Conservation (phyloP, 1,140 invertebrate species). For the Bombus picipes region DNA sequence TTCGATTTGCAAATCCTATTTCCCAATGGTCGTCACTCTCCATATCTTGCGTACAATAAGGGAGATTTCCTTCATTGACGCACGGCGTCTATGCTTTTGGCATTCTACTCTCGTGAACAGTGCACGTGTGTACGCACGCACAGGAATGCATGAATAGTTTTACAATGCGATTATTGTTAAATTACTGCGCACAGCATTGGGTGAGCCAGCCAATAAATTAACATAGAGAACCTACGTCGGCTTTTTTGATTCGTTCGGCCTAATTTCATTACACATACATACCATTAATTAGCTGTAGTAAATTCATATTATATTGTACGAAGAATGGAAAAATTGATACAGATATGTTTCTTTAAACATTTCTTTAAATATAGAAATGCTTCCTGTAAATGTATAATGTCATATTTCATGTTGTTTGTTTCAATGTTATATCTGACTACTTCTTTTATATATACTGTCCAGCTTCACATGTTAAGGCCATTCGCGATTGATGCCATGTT, state of each 20-base stretch:
- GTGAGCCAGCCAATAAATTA: constrained; percentile 37
- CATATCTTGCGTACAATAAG: constrained; percentile 43
- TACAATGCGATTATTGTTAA: constrained; percentile 69
- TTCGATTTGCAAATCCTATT: constrained; percentile 28
- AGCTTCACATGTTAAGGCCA: not conserved
- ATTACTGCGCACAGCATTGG: constrained; percentile 59
- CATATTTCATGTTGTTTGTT: not conserved
- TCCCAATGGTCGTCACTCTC: constrained; percentile 12
- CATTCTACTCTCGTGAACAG: constrained; percentile 53
- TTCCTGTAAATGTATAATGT: not conserved
- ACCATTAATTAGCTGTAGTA: no score
- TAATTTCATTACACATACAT: not conserved
- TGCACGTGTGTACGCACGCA: constrained; percentile 65
- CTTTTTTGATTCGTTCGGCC: not conserved
- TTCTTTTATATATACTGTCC: not conserved
- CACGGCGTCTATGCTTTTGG: constrained; percentile 39
- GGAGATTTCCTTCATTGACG: constrained; percentile 55
- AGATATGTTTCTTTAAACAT: not conserved
- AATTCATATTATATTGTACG: not conserved
- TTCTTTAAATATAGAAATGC: no score
- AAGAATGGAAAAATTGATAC: not conserved
- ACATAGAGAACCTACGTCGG: constrained; percentile 27
- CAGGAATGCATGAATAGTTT: constrained; percentile 74
- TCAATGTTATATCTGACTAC: not conserved
- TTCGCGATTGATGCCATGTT: not conserved